Percentiles rank a stretch among this genome's conserved stretches.
Evolutionary conservation across 2,797 vertebrate genomes (phyloP).

Genomic region (Heliangelus exortis): DNA sequence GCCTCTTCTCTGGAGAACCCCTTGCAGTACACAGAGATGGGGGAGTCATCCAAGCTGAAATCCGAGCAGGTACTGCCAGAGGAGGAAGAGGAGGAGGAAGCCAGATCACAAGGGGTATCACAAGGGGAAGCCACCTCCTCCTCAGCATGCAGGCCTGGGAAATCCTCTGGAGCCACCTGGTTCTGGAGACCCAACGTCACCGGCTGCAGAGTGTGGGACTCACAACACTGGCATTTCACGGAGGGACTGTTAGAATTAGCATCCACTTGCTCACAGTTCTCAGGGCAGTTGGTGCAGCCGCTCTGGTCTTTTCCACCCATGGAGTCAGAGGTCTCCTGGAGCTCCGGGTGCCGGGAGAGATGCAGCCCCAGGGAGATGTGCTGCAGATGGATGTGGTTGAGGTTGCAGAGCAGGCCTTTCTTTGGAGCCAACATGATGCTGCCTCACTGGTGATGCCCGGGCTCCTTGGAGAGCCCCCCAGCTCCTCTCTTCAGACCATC

Average conservation of each 20-base stretch:
- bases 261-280: conserved; percentile 72
- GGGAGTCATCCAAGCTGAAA: conserved; percentile 88
- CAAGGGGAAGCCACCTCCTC: conserved; percentile 57
- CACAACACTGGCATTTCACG: conserved; percentile 90
- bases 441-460: background rate
- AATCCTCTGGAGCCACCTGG: conserved; percentile 27
- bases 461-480: conserved; percentile 7
- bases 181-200: conserved; percentile 84
- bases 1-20: conserved; percentile 63
- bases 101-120: conserved; percentile 60
- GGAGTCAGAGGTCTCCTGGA: conserved; percentile 63
- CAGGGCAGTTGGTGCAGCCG: background rate
- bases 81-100: conserved; percentile 90
- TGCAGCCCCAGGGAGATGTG: conserved; percentile 82
- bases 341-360: conserved; percentile 78
- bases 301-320: conserved; percentile 24
- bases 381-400: conserved; percentile 83
- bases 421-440: conserved; percentile 79
- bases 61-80: conserved; percentile 96
- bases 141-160: conserved; percentile 42
- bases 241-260: conserved; percentile 94
- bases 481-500: conserved; percentile 60
- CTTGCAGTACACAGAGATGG: conserved; percentile 79
- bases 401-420: conserved; percentile 80
- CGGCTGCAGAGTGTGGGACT: conserved; percentile 78